Evolutionary conservation across 2,113 vertebrate genomes (phyloP).

Genomic region (Lepisosteus osseus): DNA sequence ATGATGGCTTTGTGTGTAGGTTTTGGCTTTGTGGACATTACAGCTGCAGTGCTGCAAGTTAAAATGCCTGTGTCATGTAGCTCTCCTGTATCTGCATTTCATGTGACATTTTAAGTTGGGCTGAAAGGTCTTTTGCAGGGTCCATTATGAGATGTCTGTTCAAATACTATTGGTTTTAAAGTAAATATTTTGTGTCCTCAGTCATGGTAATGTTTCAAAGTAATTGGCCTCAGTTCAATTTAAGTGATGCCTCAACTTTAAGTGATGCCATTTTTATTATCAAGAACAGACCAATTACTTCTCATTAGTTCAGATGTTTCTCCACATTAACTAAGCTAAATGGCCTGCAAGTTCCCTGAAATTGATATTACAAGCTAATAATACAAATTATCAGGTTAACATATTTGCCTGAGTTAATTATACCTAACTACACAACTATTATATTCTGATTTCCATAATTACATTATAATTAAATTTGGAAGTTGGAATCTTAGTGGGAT

Average conservation of each 20-base stretch:
- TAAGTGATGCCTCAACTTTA: constrained; percentile 12
- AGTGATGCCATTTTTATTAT: constrained; percentile 9
- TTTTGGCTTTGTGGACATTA: too few species aligned
- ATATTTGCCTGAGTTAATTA: constrained; percentile 22
- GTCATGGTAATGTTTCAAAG: constrained; percentile 22
- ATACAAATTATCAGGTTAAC: constrained; percentile 11
- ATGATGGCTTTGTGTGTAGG: neutral
- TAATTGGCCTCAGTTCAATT: constrained; percentile 23
- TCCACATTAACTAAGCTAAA: constrained; percentile 18
- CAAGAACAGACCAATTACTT: constrained; percentile 18
- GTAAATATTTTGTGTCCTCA: neutral
- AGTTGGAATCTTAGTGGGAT: neutral
- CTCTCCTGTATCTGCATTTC: too few species aligned
- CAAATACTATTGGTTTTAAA: too few species aligned
- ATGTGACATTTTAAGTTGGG: too few species aligned
- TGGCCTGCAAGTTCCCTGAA: neutral
- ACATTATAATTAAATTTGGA: constrained; percentile 17
- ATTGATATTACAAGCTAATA: constrained; percentile 17
- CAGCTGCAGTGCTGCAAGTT: too few species aligned
- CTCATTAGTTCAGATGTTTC: constrained; percentile 23
- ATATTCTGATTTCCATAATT: constrained; percentile 26
- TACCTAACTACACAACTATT: constrained; percentile 19
- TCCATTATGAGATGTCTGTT: too few species aligned
- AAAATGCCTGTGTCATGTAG: too few species aligned
- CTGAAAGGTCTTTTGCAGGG: too few species aligned